phyloP scores from a whole-genome alignment of 2,888 invertebrate species.

The Pheosia gnoma region DNA sequence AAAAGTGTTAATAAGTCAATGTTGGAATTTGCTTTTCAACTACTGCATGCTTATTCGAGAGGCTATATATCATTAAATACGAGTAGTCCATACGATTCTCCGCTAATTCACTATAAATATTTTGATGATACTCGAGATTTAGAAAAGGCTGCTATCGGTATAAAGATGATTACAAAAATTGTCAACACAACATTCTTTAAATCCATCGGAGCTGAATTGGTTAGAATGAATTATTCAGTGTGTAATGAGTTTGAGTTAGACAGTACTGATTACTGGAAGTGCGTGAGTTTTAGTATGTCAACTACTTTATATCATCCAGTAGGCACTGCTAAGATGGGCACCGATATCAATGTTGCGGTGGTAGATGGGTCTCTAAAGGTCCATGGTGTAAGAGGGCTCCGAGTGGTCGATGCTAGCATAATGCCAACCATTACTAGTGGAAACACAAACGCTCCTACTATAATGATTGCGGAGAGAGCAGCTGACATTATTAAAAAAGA shows the following conservation, averaged over 20 bases:
- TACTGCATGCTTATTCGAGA: slow-evolving; percentile 31
- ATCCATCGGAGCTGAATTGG: slow-evolving; percentile 20
- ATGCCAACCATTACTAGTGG: slow-evolving; percentile 85
- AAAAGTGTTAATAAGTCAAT: slow-evolving; percentile 19
- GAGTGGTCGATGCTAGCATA: slow-evolving; percentile 86
- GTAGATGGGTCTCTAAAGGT: slow-evolving; percentile 68
- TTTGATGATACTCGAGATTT: slow-evolving; percentile 26
- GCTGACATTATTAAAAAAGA: slow-evolving; percentile 80
- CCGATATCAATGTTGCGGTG: slow-evolving; percentile 64
- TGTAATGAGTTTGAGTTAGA: slow-evolving; percentile 32
- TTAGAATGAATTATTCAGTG: slow-evolving; percentile 21
- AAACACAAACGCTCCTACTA: slow-evolving; percentile 83
- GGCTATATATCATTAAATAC: slow-evolving; percentile 29
- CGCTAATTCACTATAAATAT: slow-evolving; percentile 24
- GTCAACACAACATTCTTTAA: slow-evolving; percentile 23
- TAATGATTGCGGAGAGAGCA: slow-evolving; percentile 86
- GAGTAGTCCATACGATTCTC: slow-evolving; percentile 24
- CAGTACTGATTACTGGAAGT: slow-evolving; percentile 28
- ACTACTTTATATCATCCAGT: slow-evolving; percentile 84
- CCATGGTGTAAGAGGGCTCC: slow-evolving; percentile 79
- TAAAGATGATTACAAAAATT: slow-evolving; percentile 21
- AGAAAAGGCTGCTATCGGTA: slow-evolving; percentile 15
- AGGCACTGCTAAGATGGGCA: slow-evolving; percentile 85
- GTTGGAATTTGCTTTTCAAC: slow-evolving; percentile 16
- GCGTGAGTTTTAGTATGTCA: slow-evolving; percentile 18